phyloP scores from a whole-genome alignment of 2,888 invertebrate species.

The Eumerus sabulonum region DNA sequence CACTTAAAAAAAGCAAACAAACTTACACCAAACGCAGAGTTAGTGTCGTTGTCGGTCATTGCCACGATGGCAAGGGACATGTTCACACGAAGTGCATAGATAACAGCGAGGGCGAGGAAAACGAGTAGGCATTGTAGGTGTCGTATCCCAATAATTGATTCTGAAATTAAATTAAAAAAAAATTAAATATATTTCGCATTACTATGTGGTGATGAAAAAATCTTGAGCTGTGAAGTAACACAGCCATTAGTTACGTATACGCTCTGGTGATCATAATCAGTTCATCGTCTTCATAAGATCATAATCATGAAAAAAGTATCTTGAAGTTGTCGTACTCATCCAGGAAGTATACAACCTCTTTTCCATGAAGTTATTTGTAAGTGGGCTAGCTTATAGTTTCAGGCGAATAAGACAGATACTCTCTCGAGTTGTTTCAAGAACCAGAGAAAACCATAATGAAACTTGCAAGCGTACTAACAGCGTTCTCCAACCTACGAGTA shows the following conservation, averaged over 20 bases:
- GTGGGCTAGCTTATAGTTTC: too few relatives aligned
- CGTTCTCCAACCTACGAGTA: too few relatives aligned
- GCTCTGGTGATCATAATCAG: slow-evolving; percentile 29
- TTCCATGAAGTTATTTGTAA: background rate
- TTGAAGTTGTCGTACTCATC: background rate
- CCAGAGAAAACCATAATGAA: too few relatives aligned
- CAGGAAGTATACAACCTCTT: slow-evolving; percentile 24
- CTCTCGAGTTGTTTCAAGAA: too few relatives aligned
- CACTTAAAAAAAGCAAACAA: too few relatives aligned
- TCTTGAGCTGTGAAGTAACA: slow-evolving; percentile 17
- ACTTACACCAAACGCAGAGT: slow-evolving; percentile 80
- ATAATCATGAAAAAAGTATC: too few relatives aligned
- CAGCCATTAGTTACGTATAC: slow-evolving; percentile 34
- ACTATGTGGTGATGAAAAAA: too few relatives aligned
- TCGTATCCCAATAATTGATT: slow-evolving; percentile 81
- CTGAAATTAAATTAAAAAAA: slow-evolving; percentile 75
- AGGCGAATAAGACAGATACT: too few relatives aligned
- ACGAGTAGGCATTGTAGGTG: slow-evolving; percentile 83
- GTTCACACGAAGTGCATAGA: slow-evolving; percentile 83
- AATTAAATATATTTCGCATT: background rate
- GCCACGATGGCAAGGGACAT: slow-evolving; percentile 86
- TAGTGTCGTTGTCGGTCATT: slow-evolving; percentile 82
- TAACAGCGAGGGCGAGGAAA: slow-evolving; percentile 82
- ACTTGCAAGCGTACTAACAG: too few relatives aligned
- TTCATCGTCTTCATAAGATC: too few relatives aligned